phyloP scores from a whole-genome alignment of 2,888 invertebrate genomes.

The Boloria euphrosyne region DNA sequence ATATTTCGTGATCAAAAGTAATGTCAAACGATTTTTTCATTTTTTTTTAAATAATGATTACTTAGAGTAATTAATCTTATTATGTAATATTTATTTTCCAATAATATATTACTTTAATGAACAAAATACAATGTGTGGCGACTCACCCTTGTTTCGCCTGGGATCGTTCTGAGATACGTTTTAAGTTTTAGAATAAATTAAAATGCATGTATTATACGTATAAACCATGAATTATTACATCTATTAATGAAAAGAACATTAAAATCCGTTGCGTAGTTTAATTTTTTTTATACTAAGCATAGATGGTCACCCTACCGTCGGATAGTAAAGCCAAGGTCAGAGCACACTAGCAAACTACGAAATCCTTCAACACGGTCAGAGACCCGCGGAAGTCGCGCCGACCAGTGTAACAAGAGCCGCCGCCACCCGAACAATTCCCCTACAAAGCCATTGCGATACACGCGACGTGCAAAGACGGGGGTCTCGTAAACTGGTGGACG shows the following conservation, averaged over 20 bases:
- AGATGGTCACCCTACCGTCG: conserved; percentile 56
- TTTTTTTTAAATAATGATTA: no score
- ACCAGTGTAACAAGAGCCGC: conserved; percentile 56
- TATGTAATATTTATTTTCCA: no score
- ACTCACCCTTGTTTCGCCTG: no score
- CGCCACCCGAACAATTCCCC: conserved; percentile 54
- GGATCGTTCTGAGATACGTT: no score
- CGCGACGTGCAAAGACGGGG: conserved; percentile 32
- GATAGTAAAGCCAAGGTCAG: conserved; percentile 73
- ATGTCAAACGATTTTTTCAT: no score
- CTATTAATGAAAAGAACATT: no score
- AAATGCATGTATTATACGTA: no score
- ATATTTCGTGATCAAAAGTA: no score
- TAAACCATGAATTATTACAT: no score
- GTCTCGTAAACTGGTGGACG: conserved; percentile 47
- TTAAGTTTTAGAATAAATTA: no score
- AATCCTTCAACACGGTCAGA: conserved; percentile 72
- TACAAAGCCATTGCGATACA: conserved; percentile 24
- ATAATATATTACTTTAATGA: neutral
- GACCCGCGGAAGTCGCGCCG: conserved; percentile 71
- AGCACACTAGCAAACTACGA: conserved; percentile 63
- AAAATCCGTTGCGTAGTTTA: no score
- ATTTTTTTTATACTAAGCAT: neutral
- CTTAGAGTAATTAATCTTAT: no score
- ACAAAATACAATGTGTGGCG: neutral